Percentiles rank a stretch among this genome's conserved stretches.
Conservation (phyloP, 2,113 vertebrate species). For the Aramus guarauna region DNA sequence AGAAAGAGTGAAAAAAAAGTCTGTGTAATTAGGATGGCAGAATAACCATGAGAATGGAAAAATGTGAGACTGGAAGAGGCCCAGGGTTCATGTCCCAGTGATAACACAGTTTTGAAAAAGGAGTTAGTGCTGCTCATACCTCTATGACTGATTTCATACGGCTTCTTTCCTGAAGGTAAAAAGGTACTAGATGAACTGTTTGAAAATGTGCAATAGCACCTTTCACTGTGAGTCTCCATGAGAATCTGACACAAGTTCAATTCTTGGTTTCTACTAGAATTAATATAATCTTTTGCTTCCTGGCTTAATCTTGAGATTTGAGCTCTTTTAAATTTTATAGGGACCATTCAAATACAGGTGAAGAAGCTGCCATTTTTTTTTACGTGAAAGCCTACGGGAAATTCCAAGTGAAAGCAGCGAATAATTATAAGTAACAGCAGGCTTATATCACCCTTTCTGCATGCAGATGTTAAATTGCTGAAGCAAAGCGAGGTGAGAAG, state of each 20-base stretch:
- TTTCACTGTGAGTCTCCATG: background rate
- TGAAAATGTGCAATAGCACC: background rate
- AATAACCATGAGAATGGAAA: background rate
- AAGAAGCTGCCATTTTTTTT: background rate
- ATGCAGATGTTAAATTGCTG: background rate
- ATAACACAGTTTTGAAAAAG: background rate
- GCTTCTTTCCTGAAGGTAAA: background rate
- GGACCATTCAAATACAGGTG: background rate
- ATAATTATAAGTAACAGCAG: background rate
- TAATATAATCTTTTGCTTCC: background rate
- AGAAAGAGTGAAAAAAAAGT: background rate
- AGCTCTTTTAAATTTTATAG: background rate
- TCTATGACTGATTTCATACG: background rate
- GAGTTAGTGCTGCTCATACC: background rate
- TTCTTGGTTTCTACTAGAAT: background rate
- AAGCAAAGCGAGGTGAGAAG: background rate
- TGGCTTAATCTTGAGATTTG: background rate
- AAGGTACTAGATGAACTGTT: background rate
- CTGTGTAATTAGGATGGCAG: background rate
- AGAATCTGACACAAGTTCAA: background rate
- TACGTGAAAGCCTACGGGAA: background rate
- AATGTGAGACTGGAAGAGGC: background rate
- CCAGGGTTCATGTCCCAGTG: background rate
- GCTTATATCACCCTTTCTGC: background rate
- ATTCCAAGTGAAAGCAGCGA: background rate